A percentile compares a stretch with the other conserved stretches of the same genome.
phyloP scores from a whole-genome alignment of 2,888 invertebrate genomes.

The Thymelicus acteon region DNA sequence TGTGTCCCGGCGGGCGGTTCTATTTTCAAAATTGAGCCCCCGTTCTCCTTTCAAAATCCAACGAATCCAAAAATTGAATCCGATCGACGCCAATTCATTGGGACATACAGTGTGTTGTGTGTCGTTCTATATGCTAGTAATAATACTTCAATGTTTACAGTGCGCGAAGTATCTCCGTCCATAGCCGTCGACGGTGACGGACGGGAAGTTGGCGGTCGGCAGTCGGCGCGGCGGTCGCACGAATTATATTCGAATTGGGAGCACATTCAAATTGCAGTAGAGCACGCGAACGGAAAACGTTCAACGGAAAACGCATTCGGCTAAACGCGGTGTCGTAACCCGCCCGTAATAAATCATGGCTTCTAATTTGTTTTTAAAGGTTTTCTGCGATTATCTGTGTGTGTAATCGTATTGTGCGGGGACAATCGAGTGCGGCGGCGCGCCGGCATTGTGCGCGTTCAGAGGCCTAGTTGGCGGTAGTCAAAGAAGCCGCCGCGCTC shows the following conservation, averaged over 20 bases:
- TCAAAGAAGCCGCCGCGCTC: constrained; percentile 71
- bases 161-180: constrained; percentile 15
- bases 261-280: constrained; percentile 80
- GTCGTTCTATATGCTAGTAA: too few species aligned
- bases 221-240: constrained; percentile 50
- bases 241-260: constrained; percentile 84
- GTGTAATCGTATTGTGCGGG: constrained; percentile 64
- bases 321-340: constrained; percentile 64
- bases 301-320: constrained; percentile 44
- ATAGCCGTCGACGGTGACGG: constrained; percentile 52
- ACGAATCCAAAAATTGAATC: too few species aligned
- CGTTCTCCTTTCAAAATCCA: too few species aligned
- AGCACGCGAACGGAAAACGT: constrained; percentile 79
- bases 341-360: constrained; percentile 79
- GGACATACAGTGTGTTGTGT: too few species aligned
- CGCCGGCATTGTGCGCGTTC: constrained; percentile 58
- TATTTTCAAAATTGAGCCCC: too few species aligned
- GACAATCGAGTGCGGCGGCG: constrained; percentile 64
- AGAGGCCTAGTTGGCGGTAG: constrained; percentile 40
- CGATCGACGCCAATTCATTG: too few species aligned
- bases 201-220: constrained; percentile 50
- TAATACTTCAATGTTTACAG: too few species aligned
- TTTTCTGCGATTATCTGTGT: constrained; percentile 76
- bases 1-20: too few species aligned
- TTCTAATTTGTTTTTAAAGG: constrained; percentile 84